Base-by-base conservation (phyloP, 37 sponge, comb jelly and placozoan genomes). In the Chondrilla cf. caribensis region DNA sequence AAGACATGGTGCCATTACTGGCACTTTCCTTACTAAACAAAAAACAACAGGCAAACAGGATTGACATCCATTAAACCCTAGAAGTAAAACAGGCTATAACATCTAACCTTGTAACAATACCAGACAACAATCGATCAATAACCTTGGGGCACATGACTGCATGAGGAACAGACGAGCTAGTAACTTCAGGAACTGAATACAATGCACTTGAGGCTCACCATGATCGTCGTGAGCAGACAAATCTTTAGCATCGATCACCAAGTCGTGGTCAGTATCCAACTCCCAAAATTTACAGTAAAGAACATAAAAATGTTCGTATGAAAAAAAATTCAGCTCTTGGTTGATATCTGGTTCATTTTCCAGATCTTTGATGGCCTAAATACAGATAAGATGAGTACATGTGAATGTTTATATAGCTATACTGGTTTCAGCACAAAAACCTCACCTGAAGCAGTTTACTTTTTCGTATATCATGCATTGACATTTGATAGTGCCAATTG, bases 261-360 rank as follows among this genome's bases (percentile, higher is more conserved):
- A 68, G 72, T 96, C 95, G 62, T 99, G 99, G 79, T 99, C 93
- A 3, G 89, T 90, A 62, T 99, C 97, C 36, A 99, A 77, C 78
- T 99, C 99, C 99, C 97, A 99, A 39, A 99, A 99, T 88, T 99
- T 99, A 89, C 99, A 99, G 85, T 99, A 99, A 1, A 99, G 90
- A 28, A 99, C 99, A 85, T 99, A 99, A 75, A 99, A 99, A 79
- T 99, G 99, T 60, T 99, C 97, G 62, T 99, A 99, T 14, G 99
- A 99, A 84, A 99, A 99, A 67, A 84, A 99, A 26, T 91, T 87
- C 1, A 81, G 39, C 31, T 81, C 87, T 84, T 82, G 70, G 77
- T 92, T 92, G 76, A 92, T 87, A 60, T 92, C 89, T 24, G 66
- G 39, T 25, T 87, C 92, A 14, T 72, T 58, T 35, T 92, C 92